phyloP scores from a whole-genome alignment of 2,888 invertebrate genomes.

The Conus canariensis region DNA sequence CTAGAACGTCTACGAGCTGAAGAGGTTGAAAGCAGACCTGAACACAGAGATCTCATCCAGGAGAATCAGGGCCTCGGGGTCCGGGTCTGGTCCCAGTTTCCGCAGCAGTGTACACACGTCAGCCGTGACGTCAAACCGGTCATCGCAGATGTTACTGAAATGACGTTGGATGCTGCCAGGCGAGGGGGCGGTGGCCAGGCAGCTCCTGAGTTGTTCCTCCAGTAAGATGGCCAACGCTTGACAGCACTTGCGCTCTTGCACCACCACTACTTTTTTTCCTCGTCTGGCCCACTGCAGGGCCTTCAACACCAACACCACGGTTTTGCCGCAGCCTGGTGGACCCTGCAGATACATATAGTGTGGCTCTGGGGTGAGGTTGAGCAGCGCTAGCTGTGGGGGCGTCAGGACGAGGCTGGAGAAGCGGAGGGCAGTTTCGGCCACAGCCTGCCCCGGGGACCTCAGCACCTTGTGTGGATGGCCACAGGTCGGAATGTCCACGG shows the following conservation, averaged over 20 bases:
- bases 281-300: background rate
- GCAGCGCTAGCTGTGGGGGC: background rate
- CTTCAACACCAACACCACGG: background rate
- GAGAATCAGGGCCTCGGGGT: background rate
- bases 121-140: too few relatives aligned
- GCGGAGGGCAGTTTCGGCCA: conserved; percentile 8
- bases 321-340: background rate
- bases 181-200: background rate
- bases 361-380: background rate
- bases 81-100: background rate
- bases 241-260: background rate
- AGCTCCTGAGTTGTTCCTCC: background rate
- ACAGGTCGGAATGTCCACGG: background rate
- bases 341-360: background rate
- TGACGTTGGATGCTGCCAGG: background rate
- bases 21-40: too few relatives aligned
- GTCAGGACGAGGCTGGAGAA: background rate
- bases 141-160: too few relatives aligned
- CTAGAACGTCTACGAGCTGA: too few relatives aligned
- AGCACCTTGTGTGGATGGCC: background rate
- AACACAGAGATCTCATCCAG: background rate
- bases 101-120: background rate
- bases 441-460: background rate
- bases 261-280: background rate
- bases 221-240: background rate